Conservation (phyloP, 1,140 invertebrate genomes). For the Orussus abietinus region DNA sequence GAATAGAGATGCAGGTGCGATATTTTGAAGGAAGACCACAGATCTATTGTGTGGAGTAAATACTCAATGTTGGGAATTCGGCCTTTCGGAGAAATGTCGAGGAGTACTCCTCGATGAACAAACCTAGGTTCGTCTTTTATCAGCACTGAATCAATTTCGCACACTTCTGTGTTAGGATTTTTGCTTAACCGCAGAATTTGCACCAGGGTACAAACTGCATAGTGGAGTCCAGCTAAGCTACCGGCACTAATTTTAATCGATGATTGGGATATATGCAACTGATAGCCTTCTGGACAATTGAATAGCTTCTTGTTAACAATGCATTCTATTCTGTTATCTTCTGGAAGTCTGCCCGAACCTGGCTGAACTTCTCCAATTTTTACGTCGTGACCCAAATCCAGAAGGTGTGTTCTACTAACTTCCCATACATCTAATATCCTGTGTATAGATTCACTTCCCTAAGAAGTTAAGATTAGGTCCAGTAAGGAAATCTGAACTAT, state of each 20-base stretch:
- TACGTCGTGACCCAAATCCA: conserved; percentile 50
- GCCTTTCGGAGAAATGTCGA: conserved; percentile 62
- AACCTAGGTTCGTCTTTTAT: conserved; percentile 64
- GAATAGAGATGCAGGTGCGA: conserved; percentile 60
- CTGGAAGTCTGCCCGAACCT: conserved; percentile 39
- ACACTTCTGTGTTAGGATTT: conserved; percentile 34
- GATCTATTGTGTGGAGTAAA: conserved; percentile 58
- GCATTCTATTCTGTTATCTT: conserved; percentile 50
- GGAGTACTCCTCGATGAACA: conserved; percentile 57
- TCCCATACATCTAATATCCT: conserved; percentile 58
- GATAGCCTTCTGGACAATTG: conserved; percentile 48
- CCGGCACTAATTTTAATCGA: conserved; percentile 59
- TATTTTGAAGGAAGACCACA: conserved; percentile 61
- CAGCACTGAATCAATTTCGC: conserved; percentile 50
- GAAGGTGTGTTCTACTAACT: conserved; percentile 46
- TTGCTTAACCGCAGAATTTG: conserved; percentile 59
- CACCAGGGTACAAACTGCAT: conserved; percentile 61
- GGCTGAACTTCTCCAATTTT: conserved; percentile 54
- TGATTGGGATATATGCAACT: conserved; percentile 51
- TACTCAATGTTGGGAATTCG: conserved; percentile 60
- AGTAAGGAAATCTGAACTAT: conserved; percentile 2
- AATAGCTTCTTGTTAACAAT: conserved; percentile 51
- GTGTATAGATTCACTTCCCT: conserved; percentile 47
- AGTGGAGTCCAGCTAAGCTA: conserved; percentile 58
- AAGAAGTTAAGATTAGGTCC: neutral